phyloP scores from a whole-genome alignment of 2,888 invertebrate genomes.

The Junonia oenone region DNA sequence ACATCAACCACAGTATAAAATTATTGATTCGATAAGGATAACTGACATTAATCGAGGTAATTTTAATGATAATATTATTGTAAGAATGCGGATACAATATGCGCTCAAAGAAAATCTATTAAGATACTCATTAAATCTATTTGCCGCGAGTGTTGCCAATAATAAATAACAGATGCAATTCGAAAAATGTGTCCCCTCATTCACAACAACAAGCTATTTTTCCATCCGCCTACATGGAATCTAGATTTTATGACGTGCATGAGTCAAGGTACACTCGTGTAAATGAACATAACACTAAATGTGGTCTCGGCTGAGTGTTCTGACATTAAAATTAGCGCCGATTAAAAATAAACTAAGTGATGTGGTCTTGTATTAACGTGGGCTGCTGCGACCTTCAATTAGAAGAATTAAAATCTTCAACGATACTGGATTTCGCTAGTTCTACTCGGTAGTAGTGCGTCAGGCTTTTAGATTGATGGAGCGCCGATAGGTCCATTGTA shows the following conservation, averaged over 20 bases:
- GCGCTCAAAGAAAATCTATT: slow-evolving; percentile 12
- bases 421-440: slow-evolving; percentile 47
- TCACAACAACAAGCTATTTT: slow-evolving; percentile 4
- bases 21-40: neutral
- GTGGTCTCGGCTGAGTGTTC: slow-evolving; percentile 48
- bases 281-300: slow-evolving; percentile 39
- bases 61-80: slow-evolving; percentile 9
- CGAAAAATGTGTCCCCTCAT: slow-evolving; percentile 19
- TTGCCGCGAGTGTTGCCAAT: slow-evolving; percentile 4
- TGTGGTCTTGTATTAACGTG: slow-evolving; percentile 58
- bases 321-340: slow-evolving; percentile 58
- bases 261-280: slow-evolving; percentile 26
- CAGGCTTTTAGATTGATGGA: slow-evolving; percentile 46
- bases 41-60: neutral
- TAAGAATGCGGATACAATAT: slow-evolving; percentile 27
- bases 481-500: slow-evolving; percentile 46
- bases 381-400: slow-evolving; percentile 64
- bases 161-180: slow-evolving; percentile 18
- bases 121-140: slow-evolving; percentile 9
- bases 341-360: slow-evolving; percentile 56
- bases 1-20: neutral
- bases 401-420: slow-evolving; percentile 46
- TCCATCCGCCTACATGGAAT: slow-evolving; percentile 18
- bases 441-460: slow-evolving; percentile 42
- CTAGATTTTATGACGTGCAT: slow-evolving; percentile 22